Percentiles rank a stretch among this genome's conserved stretches.
These are phyloP conservation scores for Melanotaenia nigrans DNA, from an alignment of 2,797 vertebrate genomes.

Conservation along the genomic window DNA sequence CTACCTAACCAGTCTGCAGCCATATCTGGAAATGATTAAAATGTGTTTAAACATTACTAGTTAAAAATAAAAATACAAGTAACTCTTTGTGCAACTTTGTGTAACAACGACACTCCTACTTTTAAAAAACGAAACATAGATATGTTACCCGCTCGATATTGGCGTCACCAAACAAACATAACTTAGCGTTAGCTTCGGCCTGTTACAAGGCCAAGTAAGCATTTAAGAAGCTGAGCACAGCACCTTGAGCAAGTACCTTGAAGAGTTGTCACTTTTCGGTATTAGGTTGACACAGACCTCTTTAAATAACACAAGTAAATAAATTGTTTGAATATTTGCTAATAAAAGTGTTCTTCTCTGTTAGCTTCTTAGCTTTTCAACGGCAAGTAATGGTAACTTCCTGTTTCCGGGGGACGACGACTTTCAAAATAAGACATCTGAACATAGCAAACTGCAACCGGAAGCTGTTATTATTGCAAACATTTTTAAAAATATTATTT, in stretches of 20 bases:
- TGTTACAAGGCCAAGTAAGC: slow-evolving; percentile 22
- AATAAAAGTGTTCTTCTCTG: background rate
- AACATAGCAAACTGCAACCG: background rate
- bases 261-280: slow-evolving; percentile 27
- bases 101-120: background rate
- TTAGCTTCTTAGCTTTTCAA: slow-evolving; percentile 47
- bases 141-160: background rate
- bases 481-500: no score
- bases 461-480: background rate
- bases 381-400: slow-evolving; percentile 31
- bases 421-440: slow-evolving; percentile 62
- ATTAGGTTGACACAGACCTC: background rate
- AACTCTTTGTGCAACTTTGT: no score
- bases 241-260: background rate
- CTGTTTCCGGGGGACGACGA: slow-evolving; percentile 28
- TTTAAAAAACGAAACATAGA: background rate
- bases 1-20: slow-evolving; percentile 95
- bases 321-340: background rate
- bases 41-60: background rate
- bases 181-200: slow-evolving; percentile 47
- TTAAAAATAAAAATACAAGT: rapidly evolving
- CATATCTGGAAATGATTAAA: slow-evolving; percentile 76
- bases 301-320: background rate
- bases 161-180: slow-evolving; percentile 4
- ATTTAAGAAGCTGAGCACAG: background rate